Base-by-base conservation (phyloP, 2,113 vertebrate genomes). In the Trinectes maculatus region DNA sequence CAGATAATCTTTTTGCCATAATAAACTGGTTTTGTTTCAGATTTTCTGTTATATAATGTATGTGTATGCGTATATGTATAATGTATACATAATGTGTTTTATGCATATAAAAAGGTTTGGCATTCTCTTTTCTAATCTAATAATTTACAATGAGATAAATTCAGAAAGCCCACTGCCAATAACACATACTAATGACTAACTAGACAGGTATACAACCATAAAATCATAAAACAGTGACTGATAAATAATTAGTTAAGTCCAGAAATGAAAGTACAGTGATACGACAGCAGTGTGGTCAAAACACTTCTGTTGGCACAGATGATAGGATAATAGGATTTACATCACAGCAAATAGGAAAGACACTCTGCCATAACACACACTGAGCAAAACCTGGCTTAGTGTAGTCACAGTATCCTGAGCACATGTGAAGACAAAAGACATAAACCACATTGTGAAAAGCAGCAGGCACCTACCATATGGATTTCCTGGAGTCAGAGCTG, bases 401-500 rank as follows among this genome's bases (percentile, higher is more conserved):
- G 5, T 13, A 22, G 25, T 42, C 15, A 43, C 10, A 44, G 57
- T 26, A 25, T 16, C 71, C 28, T 34, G 25, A 55, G 58, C 57
- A 72, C 68, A 68, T 33, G 71, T 76, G 39, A 9, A 9, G 52
- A 77, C 78, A 69, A 51, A 59, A 69, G 44, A 19, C 10, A 24
- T 10, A n/a, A 47, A 36, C 11, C 40, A 58, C 8, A 40, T 11
- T 43, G 6, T 21, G 25, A 44, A 22, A 33, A 55, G 13, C 49
- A 62, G 56, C 42, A 51, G 19, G 28, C 62, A 72, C 84, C 37
- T 80, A 90, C 89, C 85, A 87, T 87, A 10, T 62, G 51, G n/a
- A 66, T 46, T 63, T 70, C 36, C 69, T 51, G 67, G 34, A 73
- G 48, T 40, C n/a, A 63, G 37, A 67, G 18, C 28, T n/a, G 26